phyloP scores from a whole-genome alignment of 2,113 vertebrate species.

The Aramus guarauna region DNA sequence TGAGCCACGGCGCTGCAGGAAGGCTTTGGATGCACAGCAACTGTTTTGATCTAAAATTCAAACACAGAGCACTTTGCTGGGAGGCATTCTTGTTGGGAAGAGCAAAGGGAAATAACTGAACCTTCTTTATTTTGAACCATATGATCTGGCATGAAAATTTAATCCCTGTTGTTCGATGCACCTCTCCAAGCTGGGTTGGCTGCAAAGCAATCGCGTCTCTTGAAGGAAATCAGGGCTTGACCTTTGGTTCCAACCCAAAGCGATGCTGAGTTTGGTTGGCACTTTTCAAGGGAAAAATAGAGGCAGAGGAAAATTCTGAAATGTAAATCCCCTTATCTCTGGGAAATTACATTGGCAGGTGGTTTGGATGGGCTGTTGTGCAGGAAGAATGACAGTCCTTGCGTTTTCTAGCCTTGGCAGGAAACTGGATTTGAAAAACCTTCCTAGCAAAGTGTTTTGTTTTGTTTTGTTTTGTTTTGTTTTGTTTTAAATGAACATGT shows the following conservation, averaged over 20 bases:
- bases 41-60: slow-evolving; percentile 37
- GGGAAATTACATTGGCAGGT: not conserved
- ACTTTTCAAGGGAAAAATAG: not conserved
- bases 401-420: not conserved
- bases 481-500: not conserved
- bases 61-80: not conserved
- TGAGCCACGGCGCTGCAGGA: not conserved
- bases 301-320: not conserved
- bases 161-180: not conserved
- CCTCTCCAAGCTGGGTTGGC: not conserved
- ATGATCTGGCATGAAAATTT: not conserved
- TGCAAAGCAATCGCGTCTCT: not conserved
- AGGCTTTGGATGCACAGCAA: not conserved
- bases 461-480: not conserved
- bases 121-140: not conserved
- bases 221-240: not conserved
- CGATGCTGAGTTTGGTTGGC: not conserved
- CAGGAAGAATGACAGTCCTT: not conserved
- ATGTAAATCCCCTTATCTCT: not conserved
- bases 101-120: slow-evolving; percentile 3
- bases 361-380: not conserved
- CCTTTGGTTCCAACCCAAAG: not conserved
- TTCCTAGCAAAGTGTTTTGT: not conserved
- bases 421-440: not conserved
- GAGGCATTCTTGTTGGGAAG: slow-evolving; percentile 5